These are phyloP conservation scores for Cheilosia grossa DNA, from an alignment of 2,888 invertebrate genomes.

Conservation along the genomic window DNA sequence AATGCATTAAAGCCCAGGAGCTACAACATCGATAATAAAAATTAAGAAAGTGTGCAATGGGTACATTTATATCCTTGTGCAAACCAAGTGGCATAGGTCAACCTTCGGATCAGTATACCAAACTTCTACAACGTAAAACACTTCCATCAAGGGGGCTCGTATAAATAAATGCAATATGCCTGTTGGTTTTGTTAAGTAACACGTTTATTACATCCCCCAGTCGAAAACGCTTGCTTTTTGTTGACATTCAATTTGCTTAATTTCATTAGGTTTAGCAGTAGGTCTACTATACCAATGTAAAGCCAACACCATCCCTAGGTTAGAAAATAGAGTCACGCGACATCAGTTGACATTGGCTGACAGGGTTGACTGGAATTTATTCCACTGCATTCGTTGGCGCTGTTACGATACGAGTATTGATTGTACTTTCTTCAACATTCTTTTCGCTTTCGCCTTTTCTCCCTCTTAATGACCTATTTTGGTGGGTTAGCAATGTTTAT, in stretches of 20 bases:
- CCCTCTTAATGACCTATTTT: constrained; percentile 23
- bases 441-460: no score
- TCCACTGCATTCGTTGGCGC: constrained; percentile 38
- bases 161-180: not conserved
- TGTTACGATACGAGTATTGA: constrained; percentile 30
- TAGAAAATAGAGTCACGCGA: constrained; percentile 32
- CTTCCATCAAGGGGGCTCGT: no score
- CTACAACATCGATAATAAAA: no score
- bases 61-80: no score
- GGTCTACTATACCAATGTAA: not conserved
- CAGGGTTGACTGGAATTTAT: constrained; percentile 43
- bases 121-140: no score
- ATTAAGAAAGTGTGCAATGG: no score
- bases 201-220: not conserved
- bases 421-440: constrained; percentile 17
- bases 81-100: no score
- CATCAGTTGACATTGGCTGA: constrained; percentile 38
- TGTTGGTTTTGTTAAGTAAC: not conserved
- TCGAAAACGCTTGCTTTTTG: not conserved
- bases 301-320: not conserved
- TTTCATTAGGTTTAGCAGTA: constrained; percentile 16
- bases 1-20: no score
- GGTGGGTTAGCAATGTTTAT: not conserved
- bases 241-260: constrained; percentile 25
- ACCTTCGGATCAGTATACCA: no score